These are phyloP conservation scores for Clepsis dumicolana DNA, from an alignment of 2,888 invertebrate genomes.

Conservation along the genomic window DNA sequence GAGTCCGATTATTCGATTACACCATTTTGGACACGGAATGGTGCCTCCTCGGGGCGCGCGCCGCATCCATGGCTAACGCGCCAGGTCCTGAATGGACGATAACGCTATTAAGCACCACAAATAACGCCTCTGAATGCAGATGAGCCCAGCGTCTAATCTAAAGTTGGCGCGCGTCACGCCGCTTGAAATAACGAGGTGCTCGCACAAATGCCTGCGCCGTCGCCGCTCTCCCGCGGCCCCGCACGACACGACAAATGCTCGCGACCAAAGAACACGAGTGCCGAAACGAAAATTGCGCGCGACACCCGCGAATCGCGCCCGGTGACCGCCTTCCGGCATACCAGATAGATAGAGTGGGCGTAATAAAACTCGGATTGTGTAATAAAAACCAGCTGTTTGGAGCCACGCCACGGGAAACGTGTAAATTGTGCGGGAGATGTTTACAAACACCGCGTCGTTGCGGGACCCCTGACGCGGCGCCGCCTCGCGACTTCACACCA, in stretches of 20 bases:
- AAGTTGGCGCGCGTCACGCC: constrained; percentile 72
- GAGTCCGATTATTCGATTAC: constrained; percentile 38
- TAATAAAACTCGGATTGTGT: constrained; percentile 70
- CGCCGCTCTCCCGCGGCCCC: neutral
- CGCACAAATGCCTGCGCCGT: constrained; percentile 67
- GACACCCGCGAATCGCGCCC: constrained; percentile 18
- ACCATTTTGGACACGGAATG: constrained; percentile 44
- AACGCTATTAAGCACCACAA: constrained; percentile 71
- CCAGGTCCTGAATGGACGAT: constrained; percentile 68
- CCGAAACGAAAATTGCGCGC: constrained; percentile 15
- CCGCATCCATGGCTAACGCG: constrained; percentile 48
- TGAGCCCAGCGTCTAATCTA: constrained; percentile 77
- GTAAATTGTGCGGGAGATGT: constrained; percentile 66
- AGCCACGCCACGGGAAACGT: constrained; percentile 66
- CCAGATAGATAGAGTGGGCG: constrained; percentile 61
- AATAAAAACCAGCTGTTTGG: constrained; percentile 74
- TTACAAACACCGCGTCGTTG: constrained; percentile 70
- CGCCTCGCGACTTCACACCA: constrained; percentile 46
- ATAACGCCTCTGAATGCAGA: constrained; percentile 75
- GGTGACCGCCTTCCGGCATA: constrained; percentile 55
- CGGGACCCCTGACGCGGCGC: constrained; percentile 59
- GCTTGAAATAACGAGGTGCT: constrained; percentile 75
- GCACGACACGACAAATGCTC: constrained; percentile 22
- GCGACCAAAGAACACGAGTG: constrained; percentile 7
- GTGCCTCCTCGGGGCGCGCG: constrained; percentile 24